Base-by-base conservation (phyloP, 2,797 vertebrate genomes). In the Luscinia luscinia region DNA sequence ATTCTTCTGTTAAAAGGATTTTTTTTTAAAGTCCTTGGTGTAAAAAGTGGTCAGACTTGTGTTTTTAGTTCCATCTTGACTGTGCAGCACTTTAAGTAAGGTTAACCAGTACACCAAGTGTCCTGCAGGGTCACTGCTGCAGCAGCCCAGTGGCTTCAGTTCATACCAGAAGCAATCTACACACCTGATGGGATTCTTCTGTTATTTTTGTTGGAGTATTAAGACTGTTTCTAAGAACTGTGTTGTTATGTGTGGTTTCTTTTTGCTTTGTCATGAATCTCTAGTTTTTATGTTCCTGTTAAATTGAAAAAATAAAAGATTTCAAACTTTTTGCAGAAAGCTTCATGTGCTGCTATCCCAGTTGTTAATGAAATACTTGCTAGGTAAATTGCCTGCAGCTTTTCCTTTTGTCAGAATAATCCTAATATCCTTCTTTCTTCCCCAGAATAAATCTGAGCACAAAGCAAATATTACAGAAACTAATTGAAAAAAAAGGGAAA, bases 131-230 rank as follows among this genome's bases (percentile, higher is more conserved):
- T 97, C 93, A 81, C 94, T 90, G 86, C 97, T 97, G 95, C 93
- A 95, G 97, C 95, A 97, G 94, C 94, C 91, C 51, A 45, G 96
- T 94, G 96, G 95, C 97, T 98, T 97, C 97, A 96, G 96, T 97
- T 98, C 96, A 90, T 94, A 97, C 92, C 97, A 94, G 96, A 93
- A 85, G 32, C 70, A 97, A 76, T 96, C 97, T 97, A 57, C 95
- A 96, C 97, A 88, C 54, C 87, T 97, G 89, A 52, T 48, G 46
- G 32, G 11, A 66, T 94, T 94, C 61, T 92, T 82, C 46, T 45
- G 4, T 66, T 68, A 21, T 58, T 88, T 84, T 95, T 93, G 52
- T 77, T 93, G 54, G 9, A 66, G 51, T 45, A 43, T 92, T 89
- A 80, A 79, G 28, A 54, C 90, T 87, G 16, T 79, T 94, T 87